Conservation (phyloP, 2,888 invertebrate genomes). For the Coenonympha glycerion region DNA sequence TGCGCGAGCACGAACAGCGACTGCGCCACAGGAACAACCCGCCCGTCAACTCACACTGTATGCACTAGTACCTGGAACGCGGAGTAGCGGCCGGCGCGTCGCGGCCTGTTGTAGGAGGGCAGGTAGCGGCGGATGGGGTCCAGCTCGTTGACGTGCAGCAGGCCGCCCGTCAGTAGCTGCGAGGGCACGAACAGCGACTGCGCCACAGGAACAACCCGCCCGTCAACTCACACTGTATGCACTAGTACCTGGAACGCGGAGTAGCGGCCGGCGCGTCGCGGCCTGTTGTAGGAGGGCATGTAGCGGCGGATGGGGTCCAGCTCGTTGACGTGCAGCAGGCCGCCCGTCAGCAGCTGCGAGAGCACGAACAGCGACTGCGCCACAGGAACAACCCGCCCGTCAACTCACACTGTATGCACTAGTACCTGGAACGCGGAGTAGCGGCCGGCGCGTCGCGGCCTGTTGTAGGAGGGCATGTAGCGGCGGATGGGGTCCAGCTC, state of each 20-base stretch:
- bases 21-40: slow-evolving; percentile 94
- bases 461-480: slow-evolving; percentile 95
- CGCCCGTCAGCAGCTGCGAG: too few species aligned
- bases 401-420: too few species aligned
- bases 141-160: slow-evolving; percentile 94
- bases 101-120: slow-evolving; percentile 95
- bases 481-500: slow-evolving; percentile 98
- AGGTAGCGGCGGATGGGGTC: slow-evolving; percentile 96
- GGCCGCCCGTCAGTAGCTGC: slow-evolving; percentile 90
- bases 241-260: slow-evolving; percentile 92
- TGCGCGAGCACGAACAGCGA: slow-evolving; percentile 96
- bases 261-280: slow-evolving; percentile 92
- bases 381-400: too few species aligned
- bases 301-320: slow-evolving; percentile 96
- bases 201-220: slow-evolving; percentile 90
- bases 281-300: slow-evolving; percentile 96
- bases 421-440: slow-evolving; percentile 98
- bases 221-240: too few species aligned
- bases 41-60: too few species aligned
- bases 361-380: too few species aligned
- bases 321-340: too few species aligned
- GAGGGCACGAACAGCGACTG: slow-evolving; percentile 97
- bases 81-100: slow-evolving; percentile 94
- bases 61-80: slow-evolving; percentile 91
- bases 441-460: slow-evolving; percentile 92